Base-by-base conservation (phyloP, 2,888 invertebrate species). In the Epistrophe grossulariae region DNA sequence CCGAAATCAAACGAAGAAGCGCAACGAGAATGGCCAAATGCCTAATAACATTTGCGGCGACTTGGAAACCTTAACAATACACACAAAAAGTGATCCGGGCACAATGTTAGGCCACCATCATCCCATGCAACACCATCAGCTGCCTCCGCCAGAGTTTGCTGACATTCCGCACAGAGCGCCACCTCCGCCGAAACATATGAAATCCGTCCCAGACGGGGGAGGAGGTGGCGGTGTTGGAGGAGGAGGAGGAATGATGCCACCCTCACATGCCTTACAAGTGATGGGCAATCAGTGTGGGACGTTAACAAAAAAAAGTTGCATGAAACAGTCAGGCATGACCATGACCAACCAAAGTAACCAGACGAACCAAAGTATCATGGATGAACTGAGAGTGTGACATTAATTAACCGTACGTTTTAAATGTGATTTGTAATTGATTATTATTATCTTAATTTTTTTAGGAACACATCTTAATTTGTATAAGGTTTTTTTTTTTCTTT, bases 41-140 rank as follows among this genome's bases (percentile, higher is more conserved):
- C 97, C 97, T 9, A 97, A 97, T 91, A 97, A 96, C 90, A 97
- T 97, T 88, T 97, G 97, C 91, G 97, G 97, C n/a, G 97, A 97
- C 89, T 92, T 97, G 79, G 96, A 97, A 92, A 94, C 94, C 43
- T 85, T 94, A 89, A 93, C 93, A 45, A 92, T 93, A 83, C 92
- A 92, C 84, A 94, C 94, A 15, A 95, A 95, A 92, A 95, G 95
- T 88, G 96, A 96, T 91, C 96, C 96, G 11, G 95, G 96, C 9
- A 96, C 96, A 0, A 96, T 96, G 84, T 91, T 96, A 74, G 95
- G 96, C 79, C 96, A 96, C 90, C 96, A 96, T 90, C 97, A 97
- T 91, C 95, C 96, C 28, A 94, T 96, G 91, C 94, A 95, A 19
- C 96, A 96, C 89, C 96, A 96, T 91, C 97, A 97, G 88, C 95